Evolutionary conservation across 2,113 vertebrate species (phyloP).

Genomic region (Corythornis vintsioides): DNA sequence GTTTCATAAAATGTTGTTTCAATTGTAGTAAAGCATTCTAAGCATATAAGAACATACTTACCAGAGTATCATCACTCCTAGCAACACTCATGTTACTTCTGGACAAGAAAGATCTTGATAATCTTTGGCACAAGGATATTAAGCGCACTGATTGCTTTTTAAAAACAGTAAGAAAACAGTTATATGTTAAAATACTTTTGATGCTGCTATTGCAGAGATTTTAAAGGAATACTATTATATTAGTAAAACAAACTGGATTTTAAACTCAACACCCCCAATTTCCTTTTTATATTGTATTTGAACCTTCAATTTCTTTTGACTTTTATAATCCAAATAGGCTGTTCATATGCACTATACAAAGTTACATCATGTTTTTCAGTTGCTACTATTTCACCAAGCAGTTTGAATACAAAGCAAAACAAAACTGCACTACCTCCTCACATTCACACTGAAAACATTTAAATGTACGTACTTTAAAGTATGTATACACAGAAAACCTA

Average conservation of each 20-base stretch:
- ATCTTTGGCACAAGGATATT: slow-evolving; percentile 98
- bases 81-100: slow-evolving; percentile 97
- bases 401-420: not conserved
- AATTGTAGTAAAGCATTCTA: not conserved
- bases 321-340: not conserved
- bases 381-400: not conserved
- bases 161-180: slow-evolving; percentile 43
- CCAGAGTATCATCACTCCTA: slow-evolving; percentile 95
- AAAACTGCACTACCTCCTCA: not conserved
- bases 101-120: slow-evolving; percentile 97
- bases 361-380: not conserved
- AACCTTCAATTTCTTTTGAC: not conserved
- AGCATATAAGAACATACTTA: slow-evolving; percentile 73
- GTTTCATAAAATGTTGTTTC: not conserved
- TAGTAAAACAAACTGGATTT: not conserved
- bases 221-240: not conserved
- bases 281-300: not conserved
- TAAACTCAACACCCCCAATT: not conserved
- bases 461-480: not conserved
- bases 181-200: slow-evolving; percentile 1
- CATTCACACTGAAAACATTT: not conserved
- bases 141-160: slow-evolving; percentile 96
- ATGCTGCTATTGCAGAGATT: not conserved
- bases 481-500: not conserved
- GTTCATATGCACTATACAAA: not conserved